Conservation (phyloP, 2,113 vertebrate species). For the Myanophis thanlyinensis region DNA sequence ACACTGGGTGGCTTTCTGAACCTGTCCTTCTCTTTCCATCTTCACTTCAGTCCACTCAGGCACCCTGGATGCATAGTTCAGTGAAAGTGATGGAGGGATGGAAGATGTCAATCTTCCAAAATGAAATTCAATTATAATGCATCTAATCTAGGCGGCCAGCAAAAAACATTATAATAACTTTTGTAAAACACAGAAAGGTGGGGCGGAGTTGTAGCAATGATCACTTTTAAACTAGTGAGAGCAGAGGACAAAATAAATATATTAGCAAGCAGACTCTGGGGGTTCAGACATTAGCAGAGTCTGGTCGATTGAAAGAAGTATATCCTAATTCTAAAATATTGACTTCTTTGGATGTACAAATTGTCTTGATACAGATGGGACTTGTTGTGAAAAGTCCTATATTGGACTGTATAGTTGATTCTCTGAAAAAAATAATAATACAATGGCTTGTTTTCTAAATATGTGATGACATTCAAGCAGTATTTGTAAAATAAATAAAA, state of each 20-base stretch:
- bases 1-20: not conserved
- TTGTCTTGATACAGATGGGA: not conserved
- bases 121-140: not conserved
- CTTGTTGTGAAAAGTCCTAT: not conserved
- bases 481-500: not conserved
- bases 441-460: not conserved
- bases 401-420: not conserved
- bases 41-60: not conserved
- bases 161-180: not conserved
- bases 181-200: not conserved
- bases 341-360: not conserved
- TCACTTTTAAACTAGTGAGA: not conserved
- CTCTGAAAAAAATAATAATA: not conserved
- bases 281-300: not conserved
- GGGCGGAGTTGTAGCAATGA: not conserved
- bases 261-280: not conserved
- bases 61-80: not conserved
- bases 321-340: not conserved
- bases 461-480: not conserved
- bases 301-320: not conserved
- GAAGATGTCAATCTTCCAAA: not conserved
- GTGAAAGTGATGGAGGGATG: not conserved
- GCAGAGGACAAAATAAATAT: not conserved
- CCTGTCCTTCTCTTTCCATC: not conserved
- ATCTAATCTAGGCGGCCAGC: not conserved